Base-by-base conservation (phyloP, 2,888 invertebrate species). In the Dioctria linearis region DNA sequence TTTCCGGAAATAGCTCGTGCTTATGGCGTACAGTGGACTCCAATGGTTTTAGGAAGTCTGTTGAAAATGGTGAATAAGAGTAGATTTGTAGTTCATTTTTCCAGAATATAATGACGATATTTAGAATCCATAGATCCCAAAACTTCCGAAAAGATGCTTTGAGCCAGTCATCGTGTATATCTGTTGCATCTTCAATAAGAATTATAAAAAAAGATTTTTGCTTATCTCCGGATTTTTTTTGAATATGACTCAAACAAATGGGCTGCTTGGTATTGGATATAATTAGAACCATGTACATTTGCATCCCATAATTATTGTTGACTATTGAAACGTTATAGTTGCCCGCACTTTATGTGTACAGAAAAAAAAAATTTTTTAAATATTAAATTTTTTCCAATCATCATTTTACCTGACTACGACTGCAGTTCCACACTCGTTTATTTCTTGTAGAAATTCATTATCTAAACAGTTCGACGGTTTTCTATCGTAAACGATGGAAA, bases 121-220 rank as follows among this genome's bases (percentile, higher is more conserved):
- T 92, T 0, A 92, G 88, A 6, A 92, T 86, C 86, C 90, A 90
- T 80, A 88, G 88, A 57, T 89, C 89, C 90, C 91, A 91, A 59
- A 92, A 88, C n/a, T 90, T 85, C 80, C 88, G 85, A 73, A 92
- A 92, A 65, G 91, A 90, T 37, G 83, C 87, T 8, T 88, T 87
- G 85, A 92, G 86, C 83, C 88, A 88, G 11, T 6, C 4, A 2
- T 66, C 40, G 2, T 83, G 79, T 25, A 83, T 54, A 3, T 83
- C 82, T 0, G 63, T 46, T 0, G 86, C 66, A 40, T 88, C 82
- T 3, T 85, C 85, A 0, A 88, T 84, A 3, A 88, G 80, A n/a
- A 88, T 82, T 4, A 88, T 81, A 5, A 88, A 86, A 80, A 85
- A 86, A 0, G 88, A 87, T 13, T 85, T 83, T 81, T 88, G 86